Base-by-base conservation (phyloP, 2,888 invertebrate species). In the Heteropelma amictum region DNA sequence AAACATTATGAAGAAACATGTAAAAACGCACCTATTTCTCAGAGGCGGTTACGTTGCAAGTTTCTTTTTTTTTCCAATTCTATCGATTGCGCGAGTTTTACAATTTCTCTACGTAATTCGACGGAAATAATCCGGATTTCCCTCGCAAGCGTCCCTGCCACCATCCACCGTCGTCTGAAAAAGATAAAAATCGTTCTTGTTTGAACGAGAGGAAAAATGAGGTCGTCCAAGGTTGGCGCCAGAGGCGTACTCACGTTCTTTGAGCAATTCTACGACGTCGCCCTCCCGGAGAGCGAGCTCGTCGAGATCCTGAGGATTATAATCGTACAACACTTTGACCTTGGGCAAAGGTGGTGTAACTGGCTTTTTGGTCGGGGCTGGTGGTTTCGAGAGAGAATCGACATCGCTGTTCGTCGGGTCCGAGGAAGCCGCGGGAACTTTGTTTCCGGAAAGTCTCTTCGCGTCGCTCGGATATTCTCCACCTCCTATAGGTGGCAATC, bases 141-240 rank as follows among this genome's bases (percentile, higher is more conserved):
- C 91, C 91, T 63, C 89, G 88, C 17, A 92, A 81, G 80, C 89
- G 89, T 40, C 93, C 93, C 42, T 90, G 90, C 93, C 93, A 94
- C 94, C 94, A 94, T n/a, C 93, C 93, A 14, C 92, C 91, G 28
- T 91, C 90, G 86, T 93, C 93, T 93, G 87, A 56, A 76, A 76
- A 77, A 75, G 10, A n/a, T 5, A 21, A 3, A 4, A 2, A 2
- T 3, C 8, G 12, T 38, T 10, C 21, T 35, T 26, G 1, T 0
- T 14, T 2, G 23, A 56, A n/a, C 23, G 2, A 28, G 42, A 58
- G n/a, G 0, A 14, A 10, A 1, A n/a, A 42, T n/a, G 4, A 17
- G 5, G 7, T 2, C 0, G 21, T 14, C 19, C 1, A 19, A 42
- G 17, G 28, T 5, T 17, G n/a, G n/a, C n/a, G n/a, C n/a, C n/a